Percentiles rank a stretch among this genome's conserved stretches.
These are phyloP conservation scores for Trisateles emortualis DNA, from an alignment of 2,888 invertebrate genomes.

Conservation along the genomic window DNA sequence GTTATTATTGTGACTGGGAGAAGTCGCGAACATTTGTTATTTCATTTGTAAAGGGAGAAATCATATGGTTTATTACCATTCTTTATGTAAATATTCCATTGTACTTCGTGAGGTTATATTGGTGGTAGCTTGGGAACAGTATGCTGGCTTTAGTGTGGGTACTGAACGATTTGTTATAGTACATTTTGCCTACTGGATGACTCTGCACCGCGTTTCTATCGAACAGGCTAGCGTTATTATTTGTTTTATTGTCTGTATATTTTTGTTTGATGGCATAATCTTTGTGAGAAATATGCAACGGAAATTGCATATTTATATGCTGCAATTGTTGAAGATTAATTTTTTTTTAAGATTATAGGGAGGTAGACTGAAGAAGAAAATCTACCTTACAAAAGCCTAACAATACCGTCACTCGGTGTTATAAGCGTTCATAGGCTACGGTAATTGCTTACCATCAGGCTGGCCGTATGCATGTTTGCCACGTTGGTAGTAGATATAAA, in stretches of 20 bases:
- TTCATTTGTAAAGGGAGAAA: constrained; percentile 60
- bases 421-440: no score
- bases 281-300: constrained; percentile 5
- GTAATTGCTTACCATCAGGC: no score
- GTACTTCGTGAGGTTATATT: constrained; percentile 44
- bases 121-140: constrained; percentile 38
- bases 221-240: constrained; percentile 9
- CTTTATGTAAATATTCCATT: constrained; percentile 66
- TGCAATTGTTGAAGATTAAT: no score
- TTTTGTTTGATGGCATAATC: constrained; percentile 27
- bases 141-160: constrained; percentile 20
- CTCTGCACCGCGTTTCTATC: constrained; percentile 4
- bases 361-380: no score
- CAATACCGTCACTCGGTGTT: no score
- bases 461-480: no score
- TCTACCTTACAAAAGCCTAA: no score
- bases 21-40: constrained; percentile 55
- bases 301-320: neutral
- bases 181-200: constrained; percentile 15
- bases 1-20: constrained; percentile 51
- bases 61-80: constrained; percentile 58
- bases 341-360: no score
- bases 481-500: no score
- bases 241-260: constrained; percentile 17
- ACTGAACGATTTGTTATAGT: constrained; percentile 42